These are phyloP conservation scores for Acipenser oxyrinchus DNA, from an alignment of 2,797 vertebrate genomes.

Conservation along the genomic window DNA sequence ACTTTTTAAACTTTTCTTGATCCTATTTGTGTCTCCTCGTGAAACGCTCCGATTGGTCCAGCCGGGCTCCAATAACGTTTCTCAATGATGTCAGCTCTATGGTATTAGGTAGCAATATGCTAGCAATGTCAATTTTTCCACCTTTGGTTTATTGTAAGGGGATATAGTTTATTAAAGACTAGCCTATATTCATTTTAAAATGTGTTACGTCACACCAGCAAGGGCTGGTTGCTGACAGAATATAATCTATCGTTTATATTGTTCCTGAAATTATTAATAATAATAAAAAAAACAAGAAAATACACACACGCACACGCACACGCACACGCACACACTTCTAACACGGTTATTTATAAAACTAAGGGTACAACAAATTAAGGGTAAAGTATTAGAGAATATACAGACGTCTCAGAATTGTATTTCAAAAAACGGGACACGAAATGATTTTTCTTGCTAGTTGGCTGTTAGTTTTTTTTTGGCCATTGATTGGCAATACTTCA, in stretches of 20 bases:
- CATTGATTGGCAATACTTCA: too few relatives aligned
- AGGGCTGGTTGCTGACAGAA: slow-evolving; percentile 9
- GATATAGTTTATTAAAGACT: slow-evolving; percentile 17
- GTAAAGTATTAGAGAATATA: background rate
- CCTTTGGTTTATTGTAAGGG: slow-evolving; percentile 32
- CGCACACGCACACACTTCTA: background rate
- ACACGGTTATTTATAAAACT: background rate
- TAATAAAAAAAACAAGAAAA: background rate
- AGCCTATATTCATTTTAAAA: too few relatives aligned
- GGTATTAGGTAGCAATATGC: slow-evolving; percentile 56
- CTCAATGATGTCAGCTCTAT: slow-evolving; percentile 75
- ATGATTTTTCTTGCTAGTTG: too few relatives aligned
- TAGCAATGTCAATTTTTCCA: slow-evolving; percentile 80
- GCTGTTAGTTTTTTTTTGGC: too few relatives aligned
- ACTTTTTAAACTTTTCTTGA: slow-evolving; percentile 70
- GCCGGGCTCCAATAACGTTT: slow-evolving; percentile 52
- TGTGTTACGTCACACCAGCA: too few relatives aligned
- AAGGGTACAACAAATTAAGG: background rate
- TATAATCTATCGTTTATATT: background rate
- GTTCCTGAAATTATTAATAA: background rate
- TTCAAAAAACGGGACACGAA: too few relatives aligned
- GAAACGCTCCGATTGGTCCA: slow-evolving; percentile 57
- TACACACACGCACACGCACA: background rate
- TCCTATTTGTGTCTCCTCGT: slow-evolving; percentile 53
- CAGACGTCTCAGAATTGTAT: background rate